Base-by-base conservation (phyloP, 2,797 vertebrate species). In the Bothrops alternatus region DNA sequence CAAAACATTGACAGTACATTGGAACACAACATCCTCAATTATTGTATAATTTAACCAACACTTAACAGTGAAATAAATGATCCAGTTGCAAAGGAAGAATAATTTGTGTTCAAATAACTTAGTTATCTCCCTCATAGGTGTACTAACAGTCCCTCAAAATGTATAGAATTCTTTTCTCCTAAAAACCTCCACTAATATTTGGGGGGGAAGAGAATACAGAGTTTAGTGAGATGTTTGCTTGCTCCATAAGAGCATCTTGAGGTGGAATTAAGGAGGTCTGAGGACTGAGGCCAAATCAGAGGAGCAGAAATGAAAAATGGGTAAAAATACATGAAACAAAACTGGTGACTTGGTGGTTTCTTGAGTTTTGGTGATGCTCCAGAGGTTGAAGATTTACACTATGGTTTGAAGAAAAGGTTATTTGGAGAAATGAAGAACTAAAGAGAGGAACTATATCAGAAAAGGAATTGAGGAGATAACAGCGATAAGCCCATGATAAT, bases 1-100 rank as follows among this genome's bases (percentile, higher is more conserved):
- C 88, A 65, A 86, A 90, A 92, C 89, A 63, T 57, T 65, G 53
- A 90, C 53, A 90, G 60, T 47, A 90, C 28, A 32, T 47, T 86
- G 58, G 78, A 53, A 92, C 32, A 57, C 58, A 20, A 63, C 25
- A 26, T 47, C 92, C 50, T 90, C 86, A 6, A n/a, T 82, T 56
- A 23, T 86, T 92, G 10, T 53, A 47, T 56, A 56, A 90, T 92
- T 14, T 42, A 86, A 12, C 23, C 50, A 37, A 92, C 69, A 87
- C 78, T 58, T n/a, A 87, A 37, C 13, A n/a, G 42, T 89, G 28
- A n/a, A 85, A 87, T 90, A 50, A 90, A 87, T 87, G 16, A 25
- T 23, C 86, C 50, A 28, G 73, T 90, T 87, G 65, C 50, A 87
- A 90, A 90, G 53, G 55, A 63, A 90, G 2, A 53, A 26, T 23